These are phyloP conservation scores for Araneus ventricosus DNA, from an alignment of 1,140 invertebrate species.

Conservation along the genomic window DNA sequence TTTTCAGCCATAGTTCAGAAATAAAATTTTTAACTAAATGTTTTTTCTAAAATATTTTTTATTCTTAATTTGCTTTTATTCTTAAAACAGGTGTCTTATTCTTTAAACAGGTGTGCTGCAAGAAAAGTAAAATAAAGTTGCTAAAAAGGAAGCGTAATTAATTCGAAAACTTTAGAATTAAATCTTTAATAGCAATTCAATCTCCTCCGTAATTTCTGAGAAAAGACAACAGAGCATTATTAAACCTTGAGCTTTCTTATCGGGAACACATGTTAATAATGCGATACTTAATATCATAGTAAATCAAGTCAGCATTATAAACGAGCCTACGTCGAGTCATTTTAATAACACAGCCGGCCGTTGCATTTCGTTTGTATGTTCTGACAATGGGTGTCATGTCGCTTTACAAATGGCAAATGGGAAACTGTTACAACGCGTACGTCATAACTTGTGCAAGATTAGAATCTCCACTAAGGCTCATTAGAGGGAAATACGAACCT, in stretches of 20 bases:
- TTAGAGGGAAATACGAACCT: constrained; percentile 65
- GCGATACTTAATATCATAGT: constrained; percentile 30
- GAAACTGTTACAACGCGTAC: constrained; percentile 31
- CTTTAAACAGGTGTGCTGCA: neutral
- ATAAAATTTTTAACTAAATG: neutral
- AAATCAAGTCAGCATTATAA: constrained; percentile 28
- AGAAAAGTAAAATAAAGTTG: neutral
- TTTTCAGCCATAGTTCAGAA: neutral
- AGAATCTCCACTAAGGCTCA: constrained; percentile 64
- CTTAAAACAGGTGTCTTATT: too few species aligned
- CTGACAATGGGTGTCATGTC: constrained; percentile 54
- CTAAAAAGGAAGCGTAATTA: too few species aligned
- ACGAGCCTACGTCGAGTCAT: neutral
- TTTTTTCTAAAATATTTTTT: too few species aligned
- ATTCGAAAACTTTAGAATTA: neutral
- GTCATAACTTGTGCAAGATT: constrained; percentile 53
- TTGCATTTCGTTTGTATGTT: constrained; percentile 23
- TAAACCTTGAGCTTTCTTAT: constrained; percentile 10
- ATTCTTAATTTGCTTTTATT: too few species aligned
- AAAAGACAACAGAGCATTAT: neutral
- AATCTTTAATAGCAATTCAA: neutral
- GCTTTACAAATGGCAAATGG: constrained; percentile 57
- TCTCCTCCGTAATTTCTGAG: neutral
- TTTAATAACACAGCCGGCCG: constrained; percentile 45
- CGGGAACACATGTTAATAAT: neutral